phyloP scores from a whole-genome alignment of 1,140 invertebrate genomes.

The Aphelenchoides fujianensis region DNA sequence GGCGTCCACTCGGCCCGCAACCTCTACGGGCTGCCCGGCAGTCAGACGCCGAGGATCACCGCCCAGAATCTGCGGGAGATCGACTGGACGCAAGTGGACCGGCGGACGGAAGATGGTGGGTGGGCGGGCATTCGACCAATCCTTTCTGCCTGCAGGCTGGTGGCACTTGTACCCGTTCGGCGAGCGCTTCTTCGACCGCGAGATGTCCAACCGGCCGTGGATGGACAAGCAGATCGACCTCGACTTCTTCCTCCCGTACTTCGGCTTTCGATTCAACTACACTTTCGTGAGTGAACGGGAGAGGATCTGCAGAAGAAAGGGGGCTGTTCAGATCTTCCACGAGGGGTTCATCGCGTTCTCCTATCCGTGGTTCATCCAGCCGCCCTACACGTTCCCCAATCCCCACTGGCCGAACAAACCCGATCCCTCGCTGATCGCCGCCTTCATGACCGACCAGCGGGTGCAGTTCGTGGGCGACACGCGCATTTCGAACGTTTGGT shows the following conservation, averaged over 20 bases:
- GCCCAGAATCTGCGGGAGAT: slow-evolving; percentile 43
- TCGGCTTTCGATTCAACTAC: slow-evolving; percentile 87
- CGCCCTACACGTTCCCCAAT: slow-evolving; percentile 76
- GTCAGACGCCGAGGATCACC: slow-evolving; percentile 42
- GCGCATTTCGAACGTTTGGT: slow-evolving; percentile 51
- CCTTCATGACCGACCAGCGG: slow-evolving; percentile 76
- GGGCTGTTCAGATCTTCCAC: slow-evolving; percentile 43
- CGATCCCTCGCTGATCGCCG: slow-evolving; percentile 87
- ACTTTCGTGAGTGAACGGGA: slow-evolving; percentile 72
- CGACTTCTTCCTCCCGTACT: slow-evolving; percentile 82
- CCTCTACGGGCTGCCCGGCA: slow-evolving; percentile 27
- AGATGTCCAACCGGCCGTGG: slow-evolving; percentile 42
- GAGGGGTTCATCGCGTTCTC: slow-evolving; percentile 49
- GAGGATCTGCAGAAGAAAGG: slow-evolving; percentile 9
- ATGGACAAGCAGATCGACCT: slow-evolving; percentile 60
- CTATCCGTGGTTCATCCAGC: slow-evolving; percentile 69
- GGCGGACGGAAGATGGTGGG: slow-evolving; percentile 42
- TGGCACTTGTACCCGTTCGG: slow-evolving; percentile 50
- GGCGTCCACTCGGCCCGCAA: slow-evolving; percentile 26
- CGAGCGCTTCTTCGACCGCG: slow-evolving; percentile 40
- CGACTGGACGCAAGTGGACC: slow-evolving; percentile 46
- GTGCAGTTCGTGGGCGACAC: slow-evolving; percentile 49
- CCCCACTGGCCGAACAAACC: slow-evolving; percentile 79
- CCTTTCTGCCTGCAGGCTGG: slow-evolving; percentile 37
- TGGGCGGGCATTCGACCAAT: slow-evolving; percentile 27